Evolutionary conservation across 2,113 vertebrate genomes (phyloP), one percentile per base, ranked within the genome.

Genomic region (Macquaria ambigua): DNA sequence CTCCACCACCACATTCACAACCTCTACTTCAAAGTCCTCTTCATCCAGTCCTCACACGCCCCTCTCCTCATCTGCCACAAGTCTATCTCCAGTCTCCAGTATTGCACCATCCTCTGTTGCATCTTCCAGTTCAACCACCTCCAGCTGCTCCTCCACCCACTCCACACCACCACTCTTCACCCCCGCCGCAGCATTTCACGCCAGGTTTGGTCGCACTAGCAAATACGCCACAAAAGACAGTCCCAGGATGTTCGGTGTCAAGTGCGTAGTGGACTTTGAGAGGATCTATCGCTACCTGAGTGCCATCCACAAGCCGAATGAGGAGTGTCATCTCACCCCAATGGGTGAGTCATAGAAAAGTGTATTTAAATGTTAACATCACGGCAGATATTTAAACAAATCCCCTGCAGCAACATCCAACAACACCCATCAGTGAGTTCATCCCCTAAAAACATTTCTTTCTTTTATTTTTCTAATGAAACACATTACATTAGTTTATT

Each of bases 221-320:
- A 87, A 79, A 39, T n/a, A 9, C 0, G 5, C 48, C 52, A 66
- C 53, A 6, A 31, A 53, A 39, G 7, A 79, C 20, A 15, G 4
- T 37, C 69, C 68, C 58, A 71, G 58, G 43, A 37, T 16, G 1
- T 23, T 64, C 1, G 82, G 79, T 5, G 63, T 76, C 9, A 83
- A 75, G 21, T 74, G 11, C 14, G 46, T 39, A 0, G 94, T 96
- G 55, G 87, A 95, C 86, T 96, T 96, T 90, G 95, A 96, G 87
- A 96, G 46, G 79, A 89, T 96, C 77, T 96, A 96, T 67, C 58
- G 52, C 2, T 96, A 90, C 91, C 62, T 96, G 58, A 92, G 91
- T 74, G 16, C 15, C 0, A 39, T 73, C 4, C 70, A 90, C 11
- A 87, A 91, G 21, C 69, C 87, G 0, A 59, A 58, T 4, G 37